Evolutionary conservation across 2,797 vertebrate species (phyloP).

Genomic region (Melanotaenia boesemani): DNA sequence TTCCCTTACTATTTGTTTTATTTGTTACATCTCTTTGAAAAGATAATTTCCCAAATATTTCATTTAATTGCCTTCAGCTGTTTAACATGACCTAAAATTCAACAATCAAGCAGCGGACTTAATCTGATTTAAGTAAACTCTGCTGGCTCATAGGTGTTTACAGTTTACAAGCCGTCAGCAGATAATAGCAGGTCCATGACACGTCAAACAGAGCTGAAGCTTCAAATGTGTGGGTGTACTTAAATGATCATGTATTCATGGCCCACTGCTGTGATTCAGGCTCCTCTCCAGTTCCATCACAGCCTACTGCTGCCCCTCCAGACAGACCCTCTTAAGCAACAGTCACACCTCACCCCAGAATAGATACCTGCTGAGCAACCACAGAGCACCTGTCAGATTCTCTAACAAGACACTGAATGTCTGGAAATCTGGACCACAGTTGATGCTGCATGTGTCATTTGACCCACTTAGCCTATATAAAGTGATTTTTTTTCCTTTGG

Average conservation of each 20-base stretch:
- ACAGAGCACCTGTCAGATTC: conserved; percentile 59
- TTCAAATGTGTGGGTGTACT: conserved; percentile 29
- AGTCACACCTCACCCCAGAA: conserved; percentile 61
- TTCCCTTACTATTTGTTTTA: not conserved
- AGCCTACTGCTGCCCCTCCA: conserved; percentile 19
- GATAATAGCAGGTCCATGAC: conserved; percentile 32
- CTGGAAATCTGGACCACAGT: conserved; percentile 26
- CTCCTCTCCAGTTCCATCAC: conserved; percentile 24
- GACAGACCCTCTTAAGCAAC: conserved; percentile 6
- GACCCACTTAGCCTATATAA: not conserved
- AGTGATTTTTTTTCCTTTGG: too few species aligned
- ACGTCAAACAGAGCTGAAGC: conserved; percentile 22
- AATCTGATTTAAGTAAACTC: not conserved
- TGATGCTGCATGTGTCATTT: not conserved
- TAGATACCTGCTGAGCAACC: conserved; percentile 67
- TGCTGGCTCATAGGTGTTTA: not conserved
- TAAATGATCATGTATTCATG: conserved; percentile 49
- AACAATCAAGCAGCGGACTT: not conserved
- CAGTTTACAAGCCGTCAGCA: not conserved
- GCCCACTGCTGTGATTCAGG: conserved; percentile 46
- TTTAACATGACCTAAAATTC: not conserved
- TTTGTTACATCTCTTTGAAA: not conserved
- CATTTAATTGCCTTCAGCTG: not conserved
- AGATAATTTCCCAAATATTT: not conserved
- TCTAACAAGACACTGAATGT: conserved; percentile 38